Base-by-base conservation (phyloP, 2,888 invertebrate genomes). In the Chamaedrilus cognettii region DNA sequence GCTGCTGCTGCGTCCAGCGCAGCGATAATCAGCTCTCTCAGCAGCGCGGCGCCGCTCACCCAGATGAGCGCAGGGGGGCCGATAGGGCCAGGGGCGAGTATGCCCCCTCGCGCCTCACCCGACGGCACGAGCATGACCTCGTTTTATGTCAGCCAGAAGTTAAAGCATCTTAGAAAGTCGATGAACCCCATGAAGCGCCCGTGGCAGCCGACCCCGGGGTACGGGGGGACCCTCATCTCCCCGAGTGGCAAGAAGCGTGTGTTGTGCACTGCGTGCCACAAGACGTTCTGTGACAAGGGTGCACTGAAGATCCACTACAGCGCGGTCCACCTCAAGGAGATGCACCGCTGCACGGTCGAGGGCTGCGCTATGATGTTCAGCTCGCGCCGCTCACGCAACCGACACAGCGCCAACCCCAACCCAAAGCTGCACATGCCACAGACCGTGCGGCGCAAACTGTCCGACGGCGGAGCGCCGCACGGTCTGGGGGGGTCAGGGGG, bases 291-390 rank as follows among this genome's bases (percentile, higher is more conserved):
- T 87, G 99, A 99, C 87, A 99, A 99, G 86, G 98, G 98, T 70
- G 99, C 99, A 1, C 87, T 99, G 30, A 99, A 99, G 86, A 99
- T 99, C 11, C 99, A 99, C 84, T 98, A 97, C 82, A 96, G 96
- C 60, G 99, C 99, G 0, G 99, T 99, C 7, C 99, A 99, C 83
- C 86, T 98, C 69, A 89, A 97, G 51, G 99, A 99, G 86, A 99
- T 99, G 98, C 99, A 99, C 85, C 95, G 95, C 85, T 99, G 99
- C 83, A 97, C 98, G 0, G 96, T 99, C 0, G 94, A 94, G 82
- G 97, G 97, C 0, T 98, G 98, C 85, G 96, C 93, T 82, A 97
- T 97, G 95, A 96, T 96, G 95, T 98, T 98, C 82, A 97, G 96
- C 83, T 97, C 96, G 19, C 87, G 98, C 73, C 87, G 98, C 74